Conservation (phyloP, 2,888 invertebrate genomes). For the Oscheius sp. region DNA sequence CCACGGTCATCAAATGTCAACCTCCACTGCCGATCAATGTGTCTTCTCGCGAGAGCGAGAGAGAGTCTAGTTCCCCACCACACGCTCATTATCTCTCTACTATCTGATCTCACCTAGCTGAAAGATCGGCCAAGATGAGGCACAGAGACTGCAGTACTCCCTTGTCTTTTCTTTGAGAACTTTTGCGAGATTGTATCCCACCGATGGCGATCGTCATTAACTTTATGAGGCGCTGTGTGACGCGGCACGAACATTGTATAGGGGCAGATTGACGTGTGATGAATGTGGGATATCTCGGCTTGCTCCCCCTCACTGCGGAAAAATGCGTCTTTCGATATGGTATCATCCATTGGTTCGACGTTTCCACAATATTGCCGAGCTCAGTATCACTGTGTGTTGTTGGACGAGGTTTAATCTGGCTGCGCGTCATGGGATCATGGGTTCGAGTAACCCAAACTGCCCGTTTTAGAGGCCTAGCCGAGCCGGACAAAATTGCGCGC, state of each 20-base stretch:
- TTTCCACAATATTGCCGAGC: too few relatives aligned
- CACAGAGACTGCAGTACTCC: background rate
- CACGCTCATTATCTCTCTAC: constrained; percentile 32
- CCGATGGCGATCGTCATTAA: constrained; percentile 18
- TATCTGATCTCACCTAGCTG: constrained; percentile 33
- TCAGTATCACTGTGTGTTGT: too few relatives aligned
- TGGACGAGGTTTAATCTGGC: background rate
- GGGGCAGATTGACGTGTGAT: background rate
- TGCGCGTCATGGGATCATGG: constrained; percentile 9
- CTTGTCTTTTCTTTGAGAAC: background rate
- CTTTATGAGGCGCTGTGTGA: constrained; percentile 20
- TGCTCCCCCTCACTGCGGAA: background rate
- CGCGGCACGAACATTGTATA: constrained; percentile 6
- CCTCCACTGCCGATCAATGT: constrained; percentile 32
- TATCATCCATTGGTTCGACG: too few relatives aligned
- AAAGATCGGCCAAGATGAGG: background rate
- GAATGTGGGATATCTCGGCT: constrained; percentile 6
- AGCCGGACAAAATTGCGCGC: background rate
- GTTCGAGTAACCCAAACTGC: background rate
- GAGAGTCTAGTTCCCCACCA: constrained; percentile 3
- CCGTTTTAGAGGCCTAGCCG: background rate
- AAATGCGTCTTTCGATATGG: background rate
- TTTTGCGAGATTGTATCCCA: constrained; percentile 21
- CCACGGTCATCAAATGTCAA: constrained; percentile 29
- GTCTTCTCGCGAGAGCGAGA: background rate